Base-by-base conservation (phyloP, 2,113 vertebrate genomes). In the Macquaria australasica region DNA sequence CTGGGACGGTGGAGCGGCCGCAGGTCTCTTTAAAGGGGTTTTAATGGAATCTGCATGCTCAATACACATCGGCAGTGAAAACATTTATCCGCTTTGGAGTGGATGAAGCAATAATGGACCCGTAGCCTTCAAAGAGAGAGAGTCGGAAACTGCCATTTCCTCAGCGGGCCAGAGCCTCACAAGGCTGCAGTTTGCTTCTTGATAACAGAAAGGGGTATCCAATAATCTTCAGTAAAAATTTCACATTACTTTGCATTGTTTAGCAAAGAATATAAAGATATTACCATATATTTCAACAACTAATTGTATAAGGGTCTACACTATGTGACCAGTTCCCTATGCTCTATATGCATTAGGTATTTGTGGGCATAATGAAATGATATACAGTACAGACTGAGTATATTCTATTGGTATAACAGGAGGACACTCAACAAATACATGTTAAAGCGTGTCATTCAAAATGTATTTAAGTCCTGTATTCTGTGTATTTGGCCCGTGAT, bases 41-140 rank as follows among this genome's bases (percentile, higher is more conserved):
- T 85, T 95, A 95, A 96, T 95, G 93, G 92, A 92, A 90, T 93
- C 87, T 88, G 84, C 88, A 75, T 68, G 60, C 75, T 80, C 88
- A 96, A 96, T 96, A 96, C 95, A 96, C 96, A 96, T 94, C 83
- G 55, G 31, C 82, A 94, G 93, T 75, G 89, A 95, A 94, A 95
- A 96, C 93, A 95, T 94, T 92, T 88, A 92, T 74, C 83, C 82
- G 87, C 93, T 93, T 91, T 91, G 91, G 80, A 73, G 87, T 89
- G 83, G 66, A 88, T 89, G 88, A 86, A 85, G 87, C 77, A 62
- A 77, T 92, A 89, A 94, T 80, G 87, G 84, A 89, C 59, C 67
- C 15, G 62, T 76, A 41, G 78, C 37, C 89, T 87, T 91, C 89
- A 91, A 91, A 93, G 88, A 41, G 43, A 55, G 45, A 25, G 18